Conservation (phyloP, 2,113 vertebrate genomes). For the Salvator merianae region DNA sequence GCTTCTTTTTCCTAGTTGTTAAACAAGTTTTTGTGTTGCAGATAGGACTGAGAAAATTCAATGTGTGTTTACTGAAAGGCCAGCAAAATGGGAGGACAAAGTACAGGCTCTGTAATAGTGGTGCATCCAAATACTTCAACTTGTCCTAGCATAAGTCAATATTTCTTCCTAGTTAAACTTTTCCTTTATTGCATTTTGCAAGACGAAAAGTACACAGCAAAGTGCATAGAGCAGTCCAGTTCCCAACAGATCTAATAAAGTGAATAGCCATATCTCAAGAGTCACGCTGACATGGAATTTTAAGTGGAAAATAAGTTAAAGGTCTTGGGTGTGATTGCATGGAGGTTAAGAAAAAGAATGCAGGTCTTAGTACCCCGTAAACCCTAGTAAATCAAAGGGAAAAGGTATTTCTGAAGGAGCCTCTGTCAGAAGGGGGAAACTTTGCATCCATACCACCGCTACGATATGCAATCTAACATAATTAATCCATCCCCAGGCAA, state of each 20-base stretch:
- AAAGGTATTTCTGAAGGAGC: neutral
- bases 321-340: neutral
- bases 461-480: neutral
- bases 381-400: too few species aligned
- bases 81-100: slow-evolving; percentile 59
- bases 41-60: slow-evolving; percentile 28
- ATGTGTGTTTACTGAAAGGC: slow-evolving; percentile 63
- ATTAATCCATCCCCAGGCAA: neutral
- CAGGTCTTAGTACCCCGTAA: neutral
- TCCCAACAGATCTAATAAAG: neutral
- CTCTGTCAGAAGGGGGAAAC: too few species aligned
- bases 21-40: slow-evolving; percentile 7
- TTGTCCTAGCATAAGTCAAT: slow-evolving; percentile 44
- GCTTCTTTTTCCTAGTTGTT: slow-evolving; percentile 25
- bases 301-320: slow-evolving; percentile 7
- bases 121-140: slow-evolving; percentile 57
- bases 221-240: slow-evolving; percentile 20
- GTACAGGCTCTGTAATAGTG: slow-evolving; percentile 47
- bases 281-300: neutral
- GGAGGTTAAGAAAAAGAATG: neutral
- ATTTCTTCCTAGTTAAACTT: slow-evolving; percentile 63
- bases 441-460: neutral
- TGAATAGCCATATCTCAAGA: slow-evolving; percentile 8
- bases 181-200: slow-evolving; percentile 55
- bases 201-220: slow-evolving; percentile 33